Evolutionary conservation across 2,797 vertebrate genomes (phyloP).

Genomic region (Podarcis lilfordi): DNA sequence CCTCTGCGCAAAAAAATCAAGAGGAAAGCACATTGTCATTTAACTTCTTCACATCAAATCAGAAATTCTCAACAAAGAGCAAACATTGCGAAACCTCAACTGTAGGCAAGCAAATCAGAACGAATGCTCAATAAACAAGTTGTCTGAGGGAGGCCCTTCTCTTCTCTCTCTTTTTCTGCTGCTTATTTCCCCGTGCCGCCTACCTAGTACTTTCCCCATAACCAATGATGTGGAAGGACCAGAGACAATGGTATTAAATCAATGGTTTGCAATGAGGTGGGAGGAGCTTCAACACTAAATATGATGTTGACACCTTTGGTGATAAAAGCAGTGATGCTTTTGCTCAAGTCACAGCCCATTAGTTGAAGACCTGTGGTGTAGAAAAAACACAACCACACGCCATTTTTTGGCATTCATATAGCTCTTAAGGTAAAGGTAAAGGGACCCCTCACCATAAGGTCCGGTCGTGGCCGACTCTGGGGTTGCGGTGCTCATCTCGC

Average conservation of each 20-base stretch:
- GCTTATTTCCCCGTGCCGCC: background rate
- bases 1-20: too few species aligned
- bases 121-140: too few species aligned
- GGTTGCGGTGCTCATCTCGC: too few species aligned
- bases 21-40: too few species aligned
- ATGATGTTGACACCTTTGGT: background rate
- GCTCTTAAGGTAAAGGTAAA: slow-evolving; percentile 63
- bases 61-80: too few species aligned
- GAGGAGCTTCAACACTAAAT: background rate
- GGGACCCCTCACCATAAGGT: too few species aligned
- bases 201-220: background rate
- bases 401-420: background rate
- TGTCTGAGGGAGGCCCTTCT: too few species aligned
- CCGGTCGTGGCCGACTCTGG: too few species aligned
- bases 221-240: too few species aligned
- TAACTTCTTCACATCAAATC: too few species aligned
- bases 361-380: background rate
- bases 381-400: background rate
- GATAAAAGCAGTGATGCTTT: background rate
- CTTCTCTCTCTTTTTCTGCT: background rate
- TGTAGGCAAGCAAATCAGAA: too few species aligned
- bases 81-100: too few species aligned
- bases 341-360: background rate
- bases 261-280: background rate
- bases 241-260: background rate